Conservation (phyloP, 2,797 vertebrate genomes). For the Taeniopygia guttata region DNA sequence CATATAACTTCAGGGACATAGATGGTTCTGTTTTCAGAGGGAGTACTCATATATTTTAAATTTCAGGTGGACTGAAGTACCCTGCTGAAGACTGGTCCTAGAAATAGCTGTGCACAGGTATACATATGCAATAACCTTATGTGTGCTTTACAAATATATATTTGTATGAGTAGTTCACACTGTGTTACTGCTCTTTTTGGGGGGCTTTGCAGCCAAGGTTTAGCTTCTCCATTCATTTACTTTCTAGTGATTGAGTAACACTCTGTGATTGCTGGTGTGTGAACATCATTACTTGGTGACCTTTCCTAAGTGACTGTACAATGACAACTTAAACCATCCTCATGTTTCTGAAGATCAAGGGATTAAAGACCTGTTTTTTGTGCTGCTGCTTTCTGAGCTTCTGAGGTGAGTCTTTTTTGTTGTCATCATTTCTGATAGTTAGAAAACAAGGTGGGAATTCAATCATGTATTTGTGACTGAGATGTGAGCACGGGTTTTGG, state of each 20-base stretch:
- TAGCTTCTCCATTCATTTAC: neutral
- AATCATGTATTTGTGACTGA: neutral
- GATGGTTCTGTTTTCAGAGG: neutral
- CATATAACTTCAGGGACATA: neutral
- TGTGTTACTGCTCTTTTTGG: neutral
- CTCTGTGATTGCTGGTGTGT: neutral
- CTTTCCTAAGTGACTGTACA: neutral
- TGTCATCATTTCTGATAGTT: neutral
- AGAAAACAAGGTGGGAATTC: neutral
- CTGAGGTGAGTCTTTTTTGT: neutral
- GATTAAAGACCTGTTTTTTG: neutral
- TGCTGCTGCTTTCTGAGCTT: neutral
- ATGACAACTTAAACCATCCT: neutral
- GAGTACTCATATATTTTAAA: neutral
- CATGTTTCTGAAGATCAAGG: neutral
- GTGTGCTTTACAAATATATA: neutral
- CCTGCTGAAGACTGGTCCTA: neutral
- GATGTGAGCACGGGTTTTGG: neutral
- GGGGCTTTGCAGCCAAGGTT: neutral
- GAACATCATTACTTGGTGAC: slow-evolving; percentile 4
- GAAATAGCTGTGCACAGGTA: neutral
- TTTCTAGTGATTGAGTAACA: slow-evolving; percentile 1
- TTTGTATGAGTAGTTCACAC: neutral
- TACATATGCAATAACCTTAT: neutral
- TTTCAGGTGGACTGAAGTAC: neutral